These are phyloP conservation scores for Hoplostethus mediterraneus DNA, from an alignment of 2,797 vertebrate species.

Conservation along the genomic window DNA sequence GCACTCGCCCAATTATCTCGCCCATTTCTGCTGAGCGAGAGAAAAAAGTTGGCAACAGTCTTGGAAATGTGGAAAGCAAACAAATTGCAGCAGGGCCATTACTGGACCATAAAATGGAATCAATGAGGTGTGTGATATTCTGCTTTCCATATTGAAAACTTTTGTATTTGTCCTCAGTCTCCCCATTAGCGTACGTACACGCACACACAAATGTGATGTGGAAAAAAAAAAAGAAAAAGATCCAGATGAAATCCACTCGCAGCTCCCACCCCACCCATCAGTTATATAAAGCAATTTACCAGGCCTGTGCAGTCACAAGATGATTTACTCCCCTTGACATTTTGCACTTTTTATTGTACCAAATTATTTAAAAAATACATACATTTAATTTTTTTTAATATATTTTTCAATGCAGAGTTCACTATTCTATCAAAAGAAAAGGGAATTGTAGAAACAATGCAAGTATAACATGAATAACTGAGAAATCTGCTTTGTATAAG, in stretches of 20 bases:
- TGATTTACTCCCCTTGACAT: neutral
- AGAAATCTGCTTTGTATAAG: too few species aligned
- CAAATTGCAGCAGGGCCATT: conserved; percentile 70
- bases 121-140: conserved; percentile 78
- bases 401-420: too few species aligned
- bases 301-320: neutral
- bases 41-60: conserved; percentile 56
- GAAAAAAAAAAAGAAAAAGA: conserved; percentile 32
- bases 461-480: too few species aligned
- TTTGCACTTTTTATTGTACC: neutral
- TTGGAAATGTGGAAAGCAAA: conserved; percentile 79
- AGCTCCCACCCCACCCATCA: neutral
- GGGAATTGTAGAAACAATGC: neutral
- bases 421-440: neutral
- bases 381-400: too few species aligned
- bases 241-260: conserved; percentile 15
- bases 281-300: conserved; percentile 7
- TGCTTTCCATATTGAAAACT: conserved; percentile 76
- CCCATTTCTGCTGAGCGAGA: conserved; percentile 32
- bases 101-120: conserved; percentile 77
- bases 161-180: conserved; percentile 62
- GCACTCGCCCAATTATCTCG: conserved; percentile 54
- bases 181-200: conserved; percentile 49
- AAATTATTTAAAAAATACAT: neutral
- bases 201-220: conserved; percentile 21